These are phyloP conservation scores for Aporophyla lueneburgensis DNA, from an alignment of 2,888 invertebrate species.

Conservation along the genomic window DNA sequence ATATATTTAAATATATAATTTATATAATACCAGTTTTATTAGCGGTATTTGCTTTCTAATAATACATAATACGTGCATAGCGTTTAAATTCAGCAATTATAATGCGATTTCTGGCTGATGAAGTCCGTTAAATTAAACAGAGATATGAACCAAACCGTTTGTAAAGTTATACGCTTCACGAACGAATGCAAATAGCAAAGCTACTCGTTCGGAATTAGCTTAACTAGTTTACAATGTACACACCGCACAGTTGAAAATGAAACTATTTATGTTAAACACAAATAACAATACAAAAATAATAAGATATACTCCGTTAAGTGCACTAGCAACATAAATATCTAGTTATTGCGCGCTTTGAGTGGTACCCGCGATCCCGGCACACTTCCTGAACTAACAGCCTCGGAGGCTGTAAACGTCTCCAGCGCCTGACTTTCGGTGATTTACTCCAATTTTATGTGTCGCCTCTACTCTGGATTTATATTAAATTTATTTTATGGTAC, in stretches of 20 bases:
- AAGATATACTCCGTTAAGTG: constrained; percentile 71
- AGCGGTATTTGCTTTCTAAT: neutral
- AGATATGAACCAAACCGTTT: constrained; percentile 42
- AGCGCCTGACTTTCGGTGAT: constrained; percentile 89
- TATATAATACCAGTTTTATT: constrained; percentile 13
- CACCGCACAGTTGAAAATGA: constrained; percentile 10
- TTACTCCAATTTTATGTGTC: constrained; percentile 90
- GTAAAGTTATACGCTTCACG: constrained; percentile 43
- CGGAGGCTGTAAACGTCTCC: constrained; percentile 88
- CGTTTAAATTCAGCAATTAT: constrained; percentile 11
- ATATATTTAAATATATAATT: constrained; percentile 31
- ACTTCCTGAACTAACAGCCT: constrained; percentile 87
- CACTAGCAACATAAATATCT: constrained; percentile 79
- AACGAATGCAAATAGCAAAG: constrained; percentile 43
- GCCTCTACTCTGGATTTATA: constrained; percentile 87
- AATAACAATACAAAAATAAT: constrained; percentile 27
- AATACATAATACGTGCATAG: constrained; percentile 5
- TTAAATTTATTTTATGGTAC: constrained; percentile 88
- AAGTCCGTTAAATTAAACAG: constrained; percentile 46
- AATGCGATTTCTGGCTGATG: constrained; percentile 27
- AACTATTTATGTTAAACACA: constrained; percentile 17
- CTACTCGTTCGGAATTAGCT: constrained; percentile 32
- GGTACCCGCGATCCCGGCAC: constrained; percentile 77
- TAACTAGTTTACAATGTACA: constrained; percentile 24
- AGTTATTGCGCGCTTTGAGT: constrained; percentile 82